Percentiles rank a stretch among this genome's conserved stretches.
Conservation (phyloP, 2,797 vertebrate species). For the Nannoperca obscura region DNA sequence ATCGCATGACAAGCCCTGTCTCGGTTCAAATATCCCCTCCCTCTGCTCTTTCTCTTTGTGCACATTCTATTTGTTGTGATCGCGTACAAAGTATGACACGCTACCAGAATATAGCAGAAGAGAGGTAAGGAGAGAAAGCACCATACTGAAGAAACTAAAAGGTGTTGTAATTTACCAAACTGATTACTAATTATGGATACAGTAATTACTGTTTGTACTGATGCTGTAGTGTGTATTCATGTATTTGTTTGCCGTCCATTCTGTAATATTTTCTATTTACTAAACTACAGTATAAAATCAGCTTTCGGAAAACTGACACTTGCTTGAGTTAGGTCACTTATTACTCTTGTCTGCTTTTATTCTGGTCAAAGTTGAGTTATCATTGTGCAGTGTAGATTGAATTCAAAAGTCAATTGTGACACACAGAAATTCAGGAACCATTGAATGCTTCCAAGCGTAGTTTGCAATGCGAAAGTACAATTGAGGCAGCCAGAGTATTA, state of each 20-base stretch:
- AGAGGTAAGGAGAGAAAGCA: slow-evolving; percentile 20
- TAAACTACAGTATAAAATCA: not conserved
- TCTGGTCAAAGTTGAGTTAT: not conserved
- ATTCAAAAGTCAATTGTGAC: not conserved
- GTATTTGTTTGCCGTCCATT: not conserved
- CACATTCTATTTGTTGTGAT: slow-evolving; percentile 58
- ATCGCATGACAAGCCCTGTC: slow-evolving; percentile 59
- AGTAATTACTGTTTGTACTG: not conserved
- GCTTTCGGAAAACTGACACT: not conserved
- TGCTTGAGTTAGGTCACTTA: not conserved
- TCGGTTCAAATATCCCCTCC: slow-evolving; percentile 57
- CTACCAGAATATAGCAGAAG: slow-evolving; percentile 17
- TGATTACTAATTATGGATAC: not conserved
- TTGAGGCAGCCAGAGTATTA: slow-evolving; percentile 10
- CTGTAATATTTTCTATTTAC: not conserved
- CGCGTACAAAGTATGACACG: slow-evolving; percentile 35
- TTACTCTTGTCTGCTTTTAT: not conserved
- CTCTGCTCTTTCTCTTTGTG: slow-evolving; percentile 51
- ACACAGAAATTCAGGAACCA: not conserved
- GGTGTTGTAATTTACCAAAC: not conserved
- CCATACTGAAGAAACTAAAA: not conserved
- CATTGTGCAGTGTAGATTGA: not conserved
- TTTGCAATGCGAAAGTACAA: not conserved
- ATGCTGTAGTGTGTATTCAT: not conserved
- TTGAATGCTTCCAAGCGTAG: not conserved